Conservation (phyloP, 2,797 vertebrate genomes). For the Dipus sagitta region DNA sequence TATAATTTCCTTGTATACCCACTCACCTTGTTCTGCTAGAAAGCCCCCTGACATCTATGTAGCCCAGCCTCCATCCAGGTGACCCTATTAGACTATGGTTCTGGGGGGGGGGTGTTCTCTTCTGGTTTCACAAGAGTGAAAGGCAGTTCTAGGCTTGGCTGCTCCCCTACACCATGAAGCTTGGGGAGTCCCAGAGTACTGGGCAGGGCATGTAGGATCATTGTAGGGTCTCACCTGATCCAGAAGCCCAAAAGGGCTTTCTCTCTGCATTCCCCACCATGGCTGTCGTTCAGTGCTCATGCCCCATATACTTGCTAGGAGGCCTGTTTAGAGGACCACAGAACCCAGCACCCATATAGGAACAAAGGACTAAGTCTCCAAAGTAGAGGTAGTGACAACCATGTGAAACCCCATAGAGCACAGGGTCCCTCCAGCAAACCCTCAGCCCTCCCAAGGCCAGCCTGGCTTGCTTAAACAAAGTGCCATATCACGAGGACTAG, state of each 20-base stretch:
- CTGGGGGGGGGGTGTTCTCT: not conserved
- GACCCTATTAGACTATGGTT: not conserved
- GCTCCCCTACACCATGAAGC: not conserved
- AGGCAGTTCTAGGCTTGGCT: not conserved
- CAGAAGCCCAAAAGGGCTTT: not conserved
- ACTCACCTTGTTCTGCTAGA: not conserved
- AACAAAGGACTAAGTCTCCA: not conserved
- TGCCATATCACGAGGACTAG: fast-evolving
- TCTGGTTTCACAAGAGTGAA: not conserved
- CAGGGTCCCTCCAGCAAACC: not conserved
- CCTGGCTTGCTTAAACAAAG: not conserved
- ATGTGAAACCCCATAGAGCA: not conserved
- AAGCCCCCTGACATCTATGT: not conserved
- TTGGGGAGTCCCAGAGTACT: not conserved
- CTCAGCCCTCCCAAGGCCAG: not conserved
- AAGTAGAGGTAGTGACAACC: not conserved
- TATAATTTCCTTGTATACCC: not conserved
- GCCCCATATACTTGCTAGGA: not conserved
- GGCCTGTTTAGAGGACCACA: not conserved
- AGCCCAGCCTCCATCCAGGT: not conserved
- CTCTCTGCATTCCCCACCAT: not conserved
- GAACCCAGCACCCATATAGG: not conserved
- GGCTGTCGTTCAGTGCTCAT: too few relatives aligned
- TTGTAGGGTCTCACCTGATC: too few relatives aligned
- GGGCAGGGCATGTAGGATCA: not conserved